Base-by-base conservation (phyloP, 2,888 invertebrate genomes). In the Meta bourneti region DNA sequence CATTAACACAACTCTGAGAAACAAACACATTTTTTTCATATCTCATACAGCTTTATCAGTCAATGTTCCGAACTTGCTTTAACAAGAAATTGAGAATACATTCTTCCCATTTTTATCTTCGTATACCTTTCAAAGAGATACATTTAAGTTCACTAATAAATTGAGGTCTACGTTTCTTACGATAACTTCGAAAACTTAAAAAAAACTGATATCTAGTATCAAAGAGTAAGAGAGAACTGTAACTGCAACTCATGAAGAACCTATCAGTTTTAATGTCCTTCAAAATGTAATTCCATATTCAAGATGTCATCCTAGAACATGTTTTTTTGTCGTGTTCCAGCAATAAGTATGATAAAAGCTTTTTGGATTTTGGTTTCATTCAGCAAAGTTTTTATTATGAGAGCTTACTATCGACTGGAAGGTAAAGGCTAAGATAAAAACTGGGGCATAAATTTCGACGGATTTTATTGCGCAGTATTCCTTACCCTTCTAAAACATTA, bases 251-350 rank as follows among this genome's bases (percentile, higher is more conserved):
- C 84, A 84, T 84, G 72, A 20, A 13, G 74, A 51, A 48, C 52
- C 83, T 72, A 51, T 71, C 72, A 75, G 48, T 85, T 85, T 51
- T 34, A 34, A 49, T 34, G 90, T 51, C 90, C 90, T 90, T 90
- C 85, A 54, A 34, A 74, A 11, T 16, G 90, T 85, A 85, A 90
- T 90, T 90, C 61, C 78, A 90, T 79, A 90, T 90, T 84, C 90
- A 90, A 79, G 90, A 85, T 85, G 85, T 90, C 49, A 54, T 84
- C 52, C 80, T 20, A 16, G 80, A 34, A 69, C 85, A 7, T 84
- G 90, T 79, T 83, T 81, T 34, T 34, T 83, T 83, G 83, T 52
- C 54, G 34, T 52, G 8, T 49, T 34, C 61, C 74, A 70, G 77
- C 77, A 70, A 77, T 61, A n/a, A 16, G 54, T n/a, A 51, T 54